Base-by-base conservation (phyloP, 2,113 vertebrate genomes). In the Cryptomyrus ogoouensis region DNA sequence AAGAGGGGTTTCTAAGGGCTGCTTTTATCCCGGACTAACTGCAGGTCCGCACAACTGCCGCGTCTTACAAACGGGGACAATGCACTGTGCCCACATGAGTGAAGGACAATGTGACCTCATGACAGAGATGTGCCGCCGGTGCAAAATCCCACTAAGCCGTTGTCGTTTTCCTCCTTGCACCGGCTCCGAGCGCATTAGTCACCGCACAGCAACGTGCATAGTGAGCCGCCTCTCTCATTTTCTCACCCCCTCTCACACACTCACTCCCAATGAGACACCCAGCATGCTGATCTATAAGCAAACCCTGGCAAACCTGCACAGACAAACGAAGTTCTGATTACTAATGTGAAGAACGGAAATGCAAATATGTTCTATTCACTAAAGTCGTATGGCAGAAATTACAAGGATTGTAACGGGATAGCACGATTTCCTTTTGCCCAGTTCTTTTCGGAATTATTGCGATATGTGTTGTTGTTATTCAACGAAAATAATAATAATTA, bases 1-100 rank as follows among this genome's bases (percentile, higher is more conserved):
- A 96, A 95, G 95, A 94, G 91, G 93, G 92, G 92, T 95, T 94
- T 96, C 94, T 95, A 94, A 95, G 94, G 95, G 95, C 94, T 91
- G 91, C 93, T 94, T 95, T 96, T 95, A 96, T 93, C 93, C 93
- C 93, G 94, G 49, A 92, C 91, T 90, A 66, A 39, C 91, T 94
- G 91, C 89, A 92, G 52, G 52, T 53, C 52, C 52, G 19, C 13
- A 52, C 94, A 93, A 93, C 92, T 90, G 94, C 93, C 94, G 91
- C 94, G 94, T 96, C 95, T 96, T 96, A 94, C 53, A 56, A 56
- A 56, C 94, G 92, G 92, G 93, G 93, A 95, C 96, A 95, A 95
- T 95, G 95, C 95, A 95, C 96, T 96, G 94, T 91, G 93, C 94
- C 92, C 92, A 94, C 92, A 91, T 96, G 96, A 96, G 93, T 94